phyloP scores from a whole-genome alignment of 2,113 vertebrate species.

The Anoura caudifer region DNA sequence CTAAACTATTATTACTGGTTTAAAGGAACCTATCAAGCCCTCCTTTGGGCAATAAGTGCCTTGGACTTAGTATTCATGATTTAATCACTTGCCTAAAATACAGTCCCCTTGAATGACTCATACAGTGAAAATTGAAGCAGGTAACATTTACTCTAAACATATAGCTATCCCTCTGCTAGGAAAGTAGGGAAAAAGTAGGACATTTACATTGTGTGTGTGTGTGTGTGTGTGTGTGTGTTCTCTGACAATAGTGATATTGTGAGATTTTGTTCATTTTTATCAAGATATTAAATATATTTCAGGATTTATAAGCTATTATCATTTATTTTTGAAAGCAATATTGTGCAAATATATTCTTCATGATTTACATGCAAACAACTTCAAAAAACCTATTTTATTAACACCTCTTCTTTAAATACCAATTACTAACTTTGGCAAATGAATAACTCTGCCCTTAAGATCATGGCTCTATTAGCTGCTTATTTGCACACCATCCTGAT shows the following conservation, averaged over 20 bases:
- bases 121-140: slow-evolving; percentile 38
- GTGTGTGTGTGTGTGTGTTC: not conserved
- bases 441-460: not conserved
- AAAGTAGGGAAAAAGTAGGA: slow-evolving; percentile 48
- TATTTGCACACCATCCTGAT: not conserved
- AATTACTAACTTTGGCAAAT: not conserved
- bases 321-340: not conserved
- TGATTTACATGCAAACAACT: slow-evolving; percentile 4
- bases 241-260: not conserved
- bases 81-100: slow-evolving; percentile 57
- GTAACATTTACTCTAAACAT: slow-evolving; percentile 57
- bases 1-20: slow-evolving; percentile 10
- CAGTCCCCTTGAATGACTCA: slow-evolving; percentile 50
- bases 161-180: slow-evolving; percentile 17
- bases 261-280: not conserved
- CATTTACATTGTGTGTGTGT: not conserved
- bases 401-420: not conserved
- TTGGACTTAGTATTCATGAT: slow-evolving; percentile 16
- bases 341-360: not conserved
- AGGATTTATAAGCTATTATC: not conserved
- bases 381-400: not conserved
- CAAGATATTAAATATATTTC: not conserved
- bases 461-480: not conserved
- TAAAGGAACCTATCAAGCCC: not conserved
- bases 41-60: not conserved